Evolutionary conservation across 2,797 vertebrate species (phyloP), one percentile per base, ranked within the genome.

Genomic region (Eulemur albifrons): DNA sequence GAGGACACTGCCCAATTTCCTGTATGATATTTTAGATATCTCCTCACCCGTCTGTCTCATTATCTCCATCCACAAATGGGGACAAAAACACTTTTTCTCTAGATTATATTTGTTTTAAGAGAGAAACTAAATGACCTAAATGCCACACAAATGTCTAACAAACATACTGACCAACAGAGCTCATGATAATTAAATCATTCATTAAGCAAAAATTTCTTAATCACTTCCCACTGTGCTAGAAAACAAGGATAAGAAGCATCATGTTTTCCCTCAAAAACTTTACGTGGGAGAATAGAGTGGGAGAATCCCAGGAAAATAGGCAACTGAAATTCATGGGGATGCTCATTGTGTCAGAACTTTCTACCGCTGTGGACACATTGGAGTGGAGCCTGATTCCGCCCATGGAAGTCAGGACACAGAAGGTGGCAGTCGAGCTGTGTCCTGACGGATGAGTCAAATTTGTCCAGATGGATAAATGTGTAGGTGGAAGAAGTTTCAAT

Each of bases 231-330:
- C 65, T 54, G 25, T 72, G 57, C 20, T 75, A 5, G 57, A 85
- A 95, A 86, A 95, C 59, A 77, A 81, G 35, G 81, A 61, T 83
- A 15, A 92, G 72, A 82, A 88, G 38, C 35, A 12, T 21, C 76
- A n/a, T 54, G 23, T 63, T 94, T 83, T 83, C 40, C 84, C 23
- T 83, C 35, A 93, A 96, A 96, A 85, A 59, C 38, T 81, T 91
- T n/a, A 70, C 23, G 6, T 48, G 67, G 67, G 43, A 83, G 52
- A 85, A 32, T 84, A 45, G 82, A 88, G 35, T 40, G 25, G 52
- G 35, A 92, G 48, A 69, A 76, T 43, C 45, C 57, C 25, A 75
- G 40, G 43, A 88, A 85, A 77, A 72, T 57, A 72, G 57, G 59
- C n/a, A 18, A 76, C 15, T 50, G 45, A 94, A 87, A 81, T 52